Conservation (phyloP, 2,888 invertebrate species). For the Flexamia atlantica region DNA sequence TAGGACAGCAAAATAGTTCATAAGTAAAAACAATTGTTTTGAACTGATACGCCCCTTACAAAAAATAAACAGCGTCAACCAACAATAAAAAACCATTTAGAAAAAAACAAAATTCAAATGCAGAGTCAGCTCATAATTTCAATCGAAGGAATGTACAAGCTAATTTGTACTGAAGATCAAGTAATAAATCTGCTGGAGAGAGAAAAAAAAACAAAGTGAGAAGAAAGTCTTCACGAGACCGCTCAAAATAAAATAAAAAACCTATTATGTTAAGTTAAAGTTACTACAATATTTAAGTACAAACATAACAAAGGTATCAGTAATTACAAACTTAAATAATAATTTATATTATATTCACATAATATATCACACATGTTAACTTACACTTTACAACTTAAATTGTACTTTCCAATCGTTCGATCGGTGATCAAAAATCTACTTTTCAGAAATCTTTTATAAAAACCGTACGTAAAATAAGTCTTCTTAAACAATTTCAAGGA, state of each 20-base stretch:
- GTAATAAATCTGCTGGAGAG: not conserved
- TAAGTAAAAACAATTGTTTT: not conserved
- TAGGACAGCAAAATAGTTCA: not conserved
- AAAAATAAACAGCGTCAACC: not conserved
- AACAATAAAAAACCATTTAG: not conserved
- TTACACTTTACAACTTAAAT: constrained; percentile 44
- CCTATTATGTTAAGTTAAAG: constrained; percentile 26
- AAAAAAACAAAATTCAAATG: constrained; percentile 6
- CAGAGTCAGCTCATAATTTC: not conserved
- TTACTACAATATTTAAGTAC: constrained; percentile 56
- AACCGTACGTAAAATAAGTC: constrained; percentile 57
- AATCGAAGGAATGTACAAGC: constrained; percentile 30
- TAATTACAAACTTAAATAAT: constrained; percentile 58
- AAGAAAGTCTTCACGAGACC: not conserved
- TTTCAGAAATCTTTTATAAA: constrained; percentile 44
- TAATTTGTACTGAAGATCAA: constrained; percentile 24
- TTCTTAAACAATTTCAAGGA: constrained; percentile 52
- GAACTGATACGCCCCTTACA: not conserved
- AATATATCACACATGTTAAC: constrained; percentile 54
- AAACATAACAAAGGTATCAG: constrained; percentile 60
- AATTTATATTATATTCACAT: constrained; percentile 56
- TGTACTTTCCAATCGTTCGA: constrained; percentile 4
- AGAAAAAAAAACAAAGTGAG: not conserved
- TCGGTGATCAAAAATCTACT: constrained; percentile 35
- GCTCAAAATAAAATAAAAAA: constrained; percentile 9